These are phyloP conservation scores for Phenganax stokvisi DNA, from an alignment of 92 coral and sea anemone species.

Conservation along the genomic window DNA sequence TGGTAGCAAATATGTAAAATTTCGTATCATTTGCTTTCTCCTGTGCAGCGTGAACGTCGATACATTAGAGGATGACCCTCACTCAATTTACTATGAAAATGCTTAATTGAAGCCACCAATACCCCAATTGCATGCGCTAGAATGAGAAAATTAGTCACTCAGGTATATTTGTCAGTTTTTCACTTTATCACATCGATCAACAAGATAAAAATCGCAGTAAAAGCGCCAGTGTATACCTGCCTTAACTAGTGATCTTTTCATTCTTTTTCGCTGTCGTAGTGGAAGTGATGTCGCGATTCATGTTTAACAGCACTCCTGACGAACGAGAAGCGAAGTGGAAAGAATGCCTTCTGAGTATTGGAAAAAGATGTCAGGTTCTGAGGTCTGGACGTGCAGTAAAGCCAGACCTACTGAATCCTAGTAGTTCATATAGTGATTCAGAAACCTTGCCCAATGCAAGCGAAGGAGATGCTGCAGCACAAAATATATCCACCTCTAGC, in stretches of 20 bases:
- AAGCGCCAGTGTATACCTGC: no score
- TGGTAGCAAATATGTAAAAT: no score
- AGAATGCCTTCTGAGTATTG: slow-evolving; percentile 54
- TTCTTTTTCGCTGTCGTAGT: slow-evolving; percentile 14
- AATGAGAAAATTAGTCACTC: no score
- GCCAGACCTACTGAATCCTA: slow-evolving; percentile 28
- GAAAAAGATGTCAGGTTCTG: slow-evolving; percentile 53
- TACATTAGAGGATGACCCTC: no score
- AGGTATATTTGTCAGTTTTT: no score
- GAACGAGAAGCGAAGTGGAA: slow-evolving; percentile 50
- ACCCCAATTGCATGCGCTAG: no score
- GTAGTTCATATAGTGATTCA: slow-evolving; percentile 23
- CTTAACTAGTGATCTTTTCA: neutral
- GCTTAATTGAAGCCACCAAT: no score
- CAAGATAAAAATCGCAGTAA: no score
- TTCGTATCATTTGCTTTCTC: no score
- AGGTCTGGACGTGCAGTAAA: slow-evolving; percentile 28
- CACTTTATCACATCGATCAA: neutral
- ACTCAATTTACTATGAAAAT: no score
- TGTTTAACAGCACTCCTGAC: slow-evolving; percentile 27
- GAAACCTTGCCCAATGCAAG: slow-evolving; percentile 14
- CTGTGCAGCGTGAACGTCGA: no score
- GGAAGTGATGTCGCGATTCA: slow-evolving; percentile 51
- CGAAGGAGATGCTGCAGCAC: slow-evolving; percentile 13
- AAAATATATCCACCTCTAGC: neutral